Percentiles rank a stretch among this genome's conserved stretches.
These are phyloP conservation scores for Tupiocoris notatus DNA, from an alignment of 2,888 invertebrate species.

Conservation along the genomic window DNA sequence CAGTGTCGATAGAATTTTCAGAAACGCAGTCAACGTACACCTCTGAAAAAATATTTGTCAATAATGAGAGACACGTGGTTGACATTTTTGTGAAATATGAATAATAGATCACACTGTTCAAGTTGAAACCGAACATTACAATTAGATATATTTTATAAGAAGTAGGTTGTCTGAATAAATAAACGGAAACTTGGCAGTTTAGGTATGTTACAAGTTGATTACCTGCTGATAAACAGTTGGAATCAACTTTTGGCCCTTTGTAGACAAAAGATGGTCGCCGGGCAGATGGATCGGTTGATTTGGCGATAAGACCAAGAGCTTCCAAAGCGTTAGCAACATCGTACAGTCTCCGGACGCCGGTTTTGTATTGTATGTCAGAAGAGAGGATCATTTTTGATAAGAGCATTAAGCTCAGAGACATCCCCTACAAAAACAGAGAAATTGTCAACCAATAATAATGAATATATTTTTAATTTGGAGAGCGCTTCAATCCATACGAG, in stretches of 20 bases:
- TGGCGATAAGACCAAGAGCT: constrained; percentile 69
- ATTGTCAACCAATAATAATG: no score
- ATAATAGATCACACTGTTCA: no score
- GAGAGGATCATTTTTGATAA: constrained; percentile 44
- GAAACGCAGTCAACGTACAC: constrained; percentile 6
- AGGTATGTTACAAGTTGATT: no score
- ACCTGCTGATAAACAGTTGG: neutral
- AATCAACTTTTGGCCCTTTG: constrained; percentile 42
- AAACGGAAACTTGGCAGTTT: no score
- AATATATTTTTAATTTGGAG: no score
- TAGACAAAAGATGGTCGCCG: constrained; percentile 46
- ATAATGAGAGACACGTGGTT: neutral
- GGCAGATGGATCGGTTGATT: constrained; percentile 51
- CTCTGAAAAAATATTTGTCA: neutral
- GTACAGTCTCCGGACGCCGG: constrained; percentile 70
- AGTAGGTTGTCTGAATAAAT: no score
- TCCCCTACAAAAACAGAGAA: constrained; percentile 17
- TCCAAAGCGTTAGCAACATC: constrained; percentile 77
- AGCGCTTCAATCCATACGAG: no score
- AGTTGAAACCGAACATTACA: no score
- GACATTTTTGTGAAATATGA: no score
- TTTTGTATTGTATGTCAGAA: constrained; percentile 58
- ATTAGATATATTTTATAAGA: no score
- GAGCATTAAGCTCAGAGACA: constrained; percentile 38
- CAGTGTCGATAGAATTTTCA: constrained; percentile 12